Conservation (phyloP, 2,113 vertebrate species). For the Shinisaurus crocodilurus region DNA sequence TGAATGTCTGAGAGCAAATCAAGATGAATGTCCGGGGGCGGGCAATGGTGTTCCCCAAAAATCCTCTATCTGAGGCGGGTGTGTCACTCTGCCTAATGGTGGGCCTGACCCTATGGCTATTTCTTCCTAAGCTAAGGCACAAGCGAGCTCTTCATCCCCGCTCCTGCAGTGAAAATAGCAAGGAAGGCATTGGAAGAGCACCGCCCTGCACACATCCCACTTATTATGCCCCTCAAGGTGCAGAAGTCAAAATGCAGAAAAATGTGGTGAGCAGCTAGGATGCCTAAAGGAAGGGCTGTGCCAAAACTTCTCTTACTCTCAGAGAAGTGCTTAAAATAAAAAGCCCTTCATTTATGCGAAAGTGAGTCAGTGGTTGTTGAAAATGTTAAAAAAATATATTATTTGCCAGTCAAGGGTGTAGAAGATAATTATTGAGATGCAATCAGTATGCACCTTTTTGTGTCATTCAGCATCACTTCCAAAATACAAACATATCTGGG, state of each 20-base stretch:
- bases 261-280: neutral
- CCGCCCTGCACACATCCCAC: neutral
- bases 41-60: neutral
- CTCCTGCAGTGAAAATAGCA: neutral
- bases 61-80: too few species aligned
- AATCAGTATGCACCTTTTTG: neutral
- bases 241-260: neutral
- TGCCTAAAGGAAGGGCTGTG: neutral
- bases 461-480: neutral
- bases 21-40: neutral
- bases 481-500: neutral
- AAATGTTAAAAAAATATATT: neutral
- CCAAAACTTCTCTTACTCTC: neutral
- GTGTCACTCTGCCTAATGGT: too few species aligned
- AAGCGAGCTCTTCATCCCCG: neutral
- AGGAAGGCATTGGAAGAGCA: neutral
- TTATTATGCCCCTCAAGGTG: neutral
- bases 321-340: neutral
- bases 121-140: neutral
- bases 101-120: neutral
- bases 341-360: too few species aligned
- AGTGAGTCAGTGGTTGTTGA: neutral
- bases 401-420: neutral
- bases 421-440: neutral
- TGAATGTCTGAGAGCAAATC: neutral